Evolutionary conservation across 1,140 invertebrate species (phyloP), one percentile per base, ranked within the genome.

Genomic region (Drosophila santomea): DNA sequence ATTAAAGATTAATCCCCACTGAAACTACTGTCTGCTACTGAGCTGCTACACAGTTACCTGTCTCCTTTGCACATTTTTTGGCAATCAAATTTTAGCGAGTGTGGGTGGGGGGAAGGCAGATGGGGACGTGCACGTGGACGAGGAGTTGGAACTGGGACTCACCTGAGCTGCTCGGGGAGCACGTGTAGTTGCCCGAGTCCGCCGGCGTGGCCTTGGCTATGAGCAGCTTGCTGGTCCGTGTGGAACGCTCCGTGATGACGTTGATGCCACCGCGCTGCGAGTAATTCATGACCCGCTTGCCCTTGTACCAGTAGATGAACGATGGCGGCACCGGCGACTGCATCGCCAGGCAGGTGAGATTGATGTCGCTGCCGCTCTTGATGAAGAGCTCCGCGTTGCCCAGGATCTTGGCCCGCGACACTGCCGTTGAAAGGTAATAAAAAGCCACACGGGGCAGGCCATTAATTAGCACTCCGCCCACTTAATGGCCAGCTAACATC

Each of bases 281-380:
- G 93, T 98, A 98, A 94, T 98, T 98, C 93, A 98, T 97, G 64
- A 98, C 96, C 90, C 96, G 95, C 25, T 95, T 95, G 47, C 96
- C 97, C 75, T 96, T 96, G 92, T 98, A 97, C 97, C 97, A 98
- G 93, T 97, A 98, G 91, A 98, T 97, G 93, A 97, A 98, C 84
- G 95, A 95, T 35, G 97, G 97, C 20, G 97, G 97, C 85, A 97
- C 96, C 3, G 97, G 96, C 55, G 96, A 97, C 92, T 97, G 96
- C 81, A 95, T 94, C 7, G 97, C 97, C 74, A 96, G 94, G 93
- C 97, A 98, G 60, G 97, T 98, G 79, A 98, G 94, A 93, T 97
- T 98, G 92, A 98, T 97, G 93, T 97, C 97, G 80, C 96, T 97
- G 48, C 97, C 97, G 82, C 96, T 97, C 83, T 97, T 96, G 91